Evolutionary conservation across 2,888 invertebrate species (phyloP).

Genomic region (Parthenolecanium corni): DNA sequence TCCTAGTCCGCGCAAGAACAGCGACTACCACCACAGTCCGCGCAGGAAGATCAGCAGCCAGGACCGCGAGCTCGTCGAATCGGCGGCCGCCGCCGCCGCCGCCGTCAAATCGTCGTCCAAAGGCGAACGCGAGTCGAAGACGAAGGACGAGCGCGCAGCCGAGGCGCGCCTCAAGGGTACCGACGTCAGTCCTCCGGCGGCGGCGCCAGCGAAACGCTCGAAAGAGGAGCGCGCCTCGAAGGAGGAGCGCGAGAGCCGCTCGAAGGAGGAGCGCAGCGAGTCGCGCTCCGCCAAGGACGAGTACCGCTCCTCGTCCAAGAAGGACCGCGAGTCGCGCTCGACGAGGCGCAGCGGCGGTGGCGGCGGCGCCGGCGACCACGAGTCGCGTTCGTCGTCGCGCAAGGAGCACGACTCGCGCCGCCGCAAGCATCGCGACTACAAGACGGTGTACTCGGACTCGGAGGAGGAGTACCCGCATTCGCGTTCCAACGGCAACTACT

Average conservation of each 20-base stretch:
- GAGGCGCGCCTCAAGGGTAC: slow-evolving; percentile 2
- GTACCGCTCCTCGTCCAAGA: background rate
- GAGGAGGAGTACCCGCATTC: slow-evolving; percentile 15
- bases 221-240: too few species aligned
- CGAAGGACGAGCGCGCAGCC: background rate
- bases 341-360: too few species aligned
- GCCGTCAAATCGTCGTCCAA: background rate
- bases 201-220: too few species aligned
- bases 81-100: background rate
- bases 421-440: slow-evolving; percentile 10
- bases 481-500: slow-evolving; percentile 29
- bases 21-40: background rate
- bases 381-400: slow-evolving; percentile 7
- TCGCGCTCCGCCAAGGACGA: background rate
- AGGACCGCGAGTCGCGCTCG: slow-evolving; percentile 10
- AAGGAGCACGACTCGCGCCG: slow-evolving; percentile 8
- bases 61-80: background rate
- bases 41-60: background rate
- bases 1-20: background rate
- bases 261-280: background rate
- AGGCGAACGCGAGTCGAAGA: too few species aligned
- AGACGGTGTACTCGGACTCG: background rate
- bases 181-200: too few species aligned
- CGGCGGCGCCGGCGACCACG: too few species aligned
- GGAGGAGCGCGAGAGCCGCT: too few species aligned